These are phyloP conservation scores for Pomatorhinus ruficollis DNA, from an alignment of 2,113 vertebrate species.

Conservation along the genomic window DNA sequence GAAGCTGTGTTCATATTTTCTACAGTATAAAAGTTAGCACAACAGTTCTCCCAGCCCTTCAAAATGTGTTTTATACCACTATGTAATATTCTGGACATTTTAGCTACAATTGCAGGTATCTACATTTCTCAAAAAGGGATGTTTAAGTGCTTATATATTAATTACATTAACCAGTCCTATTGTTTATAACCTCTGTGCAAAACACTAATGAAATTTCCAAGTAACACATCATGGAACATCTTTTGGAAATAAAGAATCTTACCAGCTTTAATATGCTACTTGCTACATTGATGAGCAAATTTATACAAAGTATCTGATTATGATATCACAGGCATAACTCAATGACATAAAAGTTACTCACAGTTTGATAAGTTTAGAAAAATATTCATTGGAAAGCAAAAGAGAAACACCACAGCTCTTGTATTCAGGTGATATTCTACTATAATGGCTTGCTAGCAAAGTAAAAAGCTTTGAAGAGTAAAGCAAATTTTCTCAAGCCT, in stretches of 20 bases:
- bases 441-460: not conserved
- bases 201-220: not conserved
- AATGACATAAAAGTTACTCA: not conserved
- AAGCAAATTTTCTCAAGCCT: constrained; percentile 43
- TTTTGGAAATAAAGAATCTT: not conserved
- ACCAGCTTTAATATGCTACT: not conserved
- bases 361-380: not conserved
- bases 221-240: rapidly evolving
- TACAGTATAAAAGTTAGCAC: not conserved
- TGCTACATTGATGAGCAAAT: not conserved
- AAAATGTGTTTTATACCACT: not conserved
- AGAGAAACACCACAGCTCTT: not conserved
- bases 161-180: not conserved
- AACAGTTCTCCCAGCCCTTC: not conserved
- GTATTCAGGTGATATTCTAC: not conserved
- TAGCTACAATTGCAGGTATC: not conserved
- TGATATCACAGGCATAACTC: not conserved
- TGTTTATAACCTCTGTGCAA: not conserved
- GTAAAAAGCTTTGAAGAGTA: not conserved
- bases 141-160: not conserved
- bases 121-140: not conserved
- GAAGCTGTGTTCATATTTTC: not conserved
- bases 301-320: not conserved
- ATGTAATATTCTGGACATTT: not conserved
- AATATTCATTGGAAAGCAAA: not conserved